Percentiles rank a stretch among this genome's conserved stretches.
Conservation (phyloP, 2,797 vertebrate species). For the Lophotriccus pileatus region DNA sequence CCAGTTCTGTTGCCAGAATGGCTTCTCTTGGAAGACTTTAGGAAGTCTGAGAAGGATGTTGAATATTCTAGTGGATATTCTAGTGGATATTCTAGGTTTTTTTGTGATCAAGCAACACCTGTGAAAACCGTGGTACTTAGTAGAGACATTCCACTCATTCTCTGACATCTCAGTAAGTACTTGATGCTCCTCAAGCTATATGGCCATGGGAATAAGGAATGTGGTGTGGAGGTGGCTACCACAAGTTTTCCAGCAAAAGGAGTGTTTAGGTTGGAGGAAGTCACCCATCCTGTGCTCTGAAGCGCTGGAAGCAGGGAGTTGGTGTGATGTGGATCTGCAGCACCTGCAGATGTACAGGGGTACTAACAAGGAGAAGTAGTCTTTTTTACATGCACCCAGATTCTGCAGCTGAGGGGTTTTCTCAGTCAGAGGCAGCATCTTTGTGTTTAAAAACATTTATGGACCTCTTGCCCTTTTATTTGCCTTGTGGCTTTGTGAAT, state of each 20-base stretch:
- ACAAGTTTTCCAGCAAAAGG: background rate
- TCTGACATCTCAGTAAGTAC: background rate
- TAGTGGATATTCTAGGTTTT: background rate
- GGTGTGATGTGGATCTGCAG: rapidly evolving
- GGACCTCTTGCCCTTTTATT: background rate
- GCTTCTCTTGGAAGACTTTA: background rate
- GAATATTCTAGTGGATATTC: background rate
- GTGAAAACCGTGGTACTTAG: background rate
- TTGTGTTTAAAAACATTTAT: background rate
- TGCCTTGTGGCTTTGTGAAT: background rate
- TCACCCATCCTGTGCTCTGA: rapidly evolving
- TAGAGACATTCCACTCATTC: background rate
- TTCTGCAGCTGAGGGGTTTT: background rate
- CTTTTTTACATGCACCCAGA: background rate
- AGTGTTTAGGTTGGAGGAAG: background rate
- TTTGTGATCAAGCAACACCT: background rate
- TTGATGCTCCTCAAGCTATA: background rate
- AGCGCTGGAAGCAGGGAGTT: background rate
- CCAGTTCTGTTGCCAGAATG: background rate
- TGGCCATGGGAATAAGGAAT: background rate
- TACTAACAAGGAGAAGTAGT: background rate
- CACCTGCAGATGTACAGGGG: background rate
- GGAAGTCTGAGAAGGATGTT: background rate
- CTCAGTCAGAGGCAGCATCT: background rate
- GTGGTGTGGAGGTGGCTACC: background rate